phyloP scores from a whole-genome alignment of 2,888 invertebrate genomes.

The Cryptosula pallasiana region DNA sequence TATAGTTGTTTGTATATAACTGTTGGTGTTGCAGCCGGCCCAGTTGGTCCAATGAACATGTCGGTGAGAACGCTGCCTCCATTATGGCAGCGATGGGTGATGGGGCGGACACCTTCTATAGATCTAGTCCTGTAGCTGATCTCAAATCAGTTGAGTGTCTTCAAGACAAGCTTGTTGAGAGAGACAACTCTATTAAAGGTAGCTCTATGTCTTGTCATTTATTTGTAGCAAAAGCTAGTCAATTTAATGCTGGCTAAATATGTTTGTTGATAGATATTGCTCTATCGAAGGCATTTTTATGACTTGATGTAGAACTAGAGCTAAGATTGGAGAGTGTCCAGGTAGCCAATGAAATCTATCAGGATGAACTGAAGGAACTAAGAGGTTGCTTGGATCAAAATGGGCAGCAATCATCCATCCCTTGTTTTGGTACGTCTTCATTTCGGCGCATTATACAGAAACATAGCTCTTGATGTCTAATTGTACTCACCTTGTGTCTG shows the following conservation, averaged over 20 bases:
- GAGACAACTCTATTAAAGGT: neutral
- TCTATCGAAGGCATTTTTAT: no score
- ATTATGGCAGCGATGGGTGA: neutral
- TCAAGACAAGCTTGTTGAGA: neutral
- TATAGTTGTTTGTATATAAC: no score
- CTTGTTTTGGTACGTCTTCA: no score
- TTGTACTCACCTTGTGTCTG: no score
- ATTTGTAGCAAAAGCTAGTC: neutral
- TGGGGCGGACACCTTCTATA: neutral
- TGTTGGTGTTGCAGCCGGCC: no score
- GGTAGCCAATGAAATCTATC: conserved; percentile 22
- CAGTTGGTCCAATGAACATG: no score
- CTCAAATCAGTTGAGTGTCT: neutral
- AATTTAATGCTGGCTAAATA: neutral
- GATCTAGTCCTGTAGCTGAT: neutral
- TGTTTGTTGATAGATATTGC: neutral
- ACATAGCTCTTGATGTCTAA: no score
- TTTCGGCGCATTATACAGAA: no score
- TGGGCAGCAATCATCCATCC: no score
- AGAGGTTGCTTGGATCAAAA: neutral
- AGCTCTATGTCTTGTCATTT: neutral
- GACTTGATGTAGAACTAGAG: conserved; percentile 3
- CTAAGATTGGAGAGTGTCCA: neutral
- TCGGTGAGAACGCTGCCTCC: no score
- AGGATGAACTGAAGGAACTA: neutral